Evolutionary conservation across 35 echinoderm and acorn worm genomes (phyloP), one percentile per base, ranked within the genome.

Genomic region (Ptychodera flava): DNA sequence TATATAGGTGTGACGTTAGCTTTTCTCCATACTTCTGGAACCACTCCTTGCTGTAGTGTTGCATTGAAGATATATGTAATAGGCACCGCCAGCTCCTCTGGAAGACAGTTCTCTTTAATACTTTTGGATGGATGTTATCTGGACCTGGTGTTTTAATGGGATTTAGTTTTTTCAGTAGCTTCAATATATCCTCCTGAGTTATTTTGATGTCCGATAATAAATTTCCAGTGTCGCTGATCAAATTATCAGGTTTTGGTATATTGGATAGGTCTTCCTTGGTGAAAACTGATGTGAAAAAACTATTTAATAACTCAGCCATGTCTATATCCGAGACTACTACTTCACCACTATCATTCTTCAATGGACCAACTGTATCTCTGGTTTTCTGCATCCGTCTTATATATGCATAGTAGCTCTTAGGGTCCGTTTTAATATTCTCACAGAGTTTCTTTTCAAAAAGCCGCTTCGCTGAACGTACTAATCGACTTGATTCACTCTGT

Each of bases 361-460:
- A 31, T 82, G 87, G 78, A 10, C 87, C 35, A 1, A 88, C 87
- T 30, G 30, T 88, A 35, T 81, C 78, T 81, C 36, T 88, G 28
- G 82, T 33, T 82, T 81, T 88, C 36, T 88, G 87, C 29, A 45
- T 88, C 53, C 35, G 79, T 32, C 85, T 31, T 33, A 87, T 31
- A 38, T 88, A 82, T 82, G 77, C 78, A 30, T 87, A 88, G 34
- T 81, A 88, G 1, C 35, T 37, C 36, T 88, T 88, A 36, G 38
- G 87, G 32, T 81, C 79, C 29, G 36, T 79, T 82, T 82, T 88
- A 37, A 88, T 88, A 31, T 88, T 88, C n/a, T 36, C 79, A 27
- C 34, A 35, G 28, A 88, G 35, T 32, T 30, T 1, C 22, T 16
- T 1, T 36, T 88, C 87, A 82, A 88, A 88, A 34, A 33, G 38